Evolutionary conservation across 2,113 vertebrate species (phyloP).

Genomic region (Archocentrus centrarchus): DNA sequence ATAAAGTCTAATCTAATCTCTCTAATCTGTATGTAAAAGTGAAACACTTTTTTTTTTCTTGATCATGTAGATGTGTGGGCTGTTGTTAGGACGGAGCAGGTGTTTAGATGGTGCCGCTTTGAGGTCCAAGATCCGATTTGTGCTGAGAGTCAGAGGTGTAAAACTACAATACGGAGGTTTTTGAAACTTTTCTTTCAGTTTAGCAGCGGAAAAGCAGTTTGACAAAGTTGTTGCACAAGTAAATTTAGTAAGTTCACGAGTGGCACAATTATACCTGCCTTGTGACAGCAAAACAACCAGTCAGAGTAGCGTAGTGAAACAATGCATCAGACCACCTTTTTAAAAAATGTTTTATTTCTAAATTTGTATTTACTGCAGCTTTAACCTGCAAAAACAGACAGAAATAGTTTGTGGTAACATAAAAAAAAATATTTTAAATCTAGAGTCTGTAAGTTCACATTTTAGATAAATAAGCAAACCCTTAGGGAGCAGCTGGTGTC

Average conservation of each 20-base stretch:
- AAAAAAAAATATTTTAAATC: not conserved
- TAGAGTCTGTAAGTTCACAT: not conserved
- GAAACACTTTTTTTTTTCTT: too few relatives aligned
- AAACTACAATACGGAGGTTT: too few relatives aligned
- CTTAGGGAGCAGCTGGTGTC: not conserved
- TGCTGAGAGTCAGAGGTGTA: not conserved
- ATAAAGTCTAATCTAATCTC: too few relatives aligned
- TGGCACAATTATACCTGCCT: not conserved
- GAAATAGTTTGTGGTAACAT: not conserved
- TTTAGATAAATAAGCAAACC: not conserved
- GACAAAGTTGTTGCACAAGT: not conserved
- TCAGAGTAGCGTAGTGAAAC: not conserved
- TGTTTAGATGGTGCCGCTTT: not conserved
- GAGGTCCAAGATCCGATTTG: too few relatives aligned
- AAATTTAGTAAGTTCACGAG: not conserved
- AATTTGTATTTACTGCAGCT: too few relatives aligned
- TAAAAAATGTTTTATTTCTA: too few relatives aligned
- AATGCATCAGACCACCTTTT: too few relatives aligned
- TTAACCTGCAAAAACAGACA: not conserved
- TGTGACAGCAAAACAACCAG: not conserved
- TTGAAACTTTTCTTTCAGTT: too few relatives aligned
- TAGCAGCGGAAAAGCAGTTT: not conserved
- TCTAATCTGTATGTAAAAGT: too few relatives aligned
- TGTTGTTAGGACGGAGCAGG: not conserved
- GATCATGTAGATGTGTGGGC: not conserved